Conservation (phyloP, 2,888 invertebrate species). For the Troglohyphantes excavatus region DNA sequence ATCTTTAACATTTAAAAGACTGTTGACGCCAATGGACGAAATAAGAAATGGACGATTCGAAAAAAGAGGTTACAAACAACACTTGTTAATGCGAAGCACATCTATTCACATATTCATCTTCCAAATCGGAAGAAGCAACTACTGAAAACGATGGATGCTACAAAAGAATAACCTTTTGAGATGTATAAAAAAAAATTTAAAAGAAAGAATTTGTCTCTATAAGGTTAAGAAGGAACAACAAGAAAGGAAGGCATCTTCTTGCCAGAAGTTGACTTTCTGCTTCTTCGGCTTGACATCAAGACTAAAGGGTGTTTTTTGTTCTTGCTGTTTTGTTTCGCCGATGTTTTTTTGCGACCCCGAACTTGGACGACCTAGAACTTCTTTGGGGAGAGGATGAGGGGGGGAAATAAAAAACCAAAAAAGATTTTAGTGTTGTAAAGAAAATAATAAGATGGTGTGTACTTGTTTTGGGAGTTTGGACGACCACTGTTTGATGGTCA, state of each 20-base stretch:
- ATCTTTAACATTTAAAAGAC: background rate
- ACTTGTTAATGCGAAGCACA: background rate
- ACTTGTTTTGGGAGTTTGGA: constrained; percentile 29
- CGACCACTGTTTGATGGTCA: background rate
- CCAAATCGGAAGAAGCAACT: background rate
- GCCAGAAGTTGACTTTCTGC: constrained; percentile 68
- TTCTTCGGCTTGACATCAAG: constrained; percentile 21
- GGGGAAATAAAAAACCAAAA: no score
- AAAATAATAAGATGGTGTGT: constrained; percentile 18
- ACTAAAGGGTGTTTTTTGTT: constrained; percentile 45
- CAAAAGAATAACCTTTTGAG: background rate
- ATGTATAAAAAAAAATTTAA: background rate
- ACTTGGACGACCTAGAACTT: constrained; percentile 72
- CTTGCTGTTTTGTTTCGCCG: constrained; percentile 9
- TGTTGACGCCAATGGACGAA: background rate
- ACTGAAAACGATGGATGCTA: background rate
- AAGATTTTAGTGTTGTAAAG: constrained; percentile 34
- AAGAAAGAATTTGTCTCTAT: background rate
- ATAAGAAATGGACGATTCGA: constrained; percentile 6
- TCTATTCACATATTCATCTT: background rate
- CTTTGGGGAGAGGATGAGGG: constrained; percentile 7
- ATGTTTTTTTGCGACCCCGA: constrained; percentile 60
- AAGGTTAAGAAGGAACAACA: constrained; percentile 63
- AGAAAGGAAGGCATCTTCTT: constrained; percentile 18
- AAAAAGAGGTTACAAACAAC: constrained; percentile 15